Percentiles rank a stretch among this genome's conserved stretches.
Conservation (phyloP, 1,140 invertebrate species). For the Lineus longissimus region DNA sequence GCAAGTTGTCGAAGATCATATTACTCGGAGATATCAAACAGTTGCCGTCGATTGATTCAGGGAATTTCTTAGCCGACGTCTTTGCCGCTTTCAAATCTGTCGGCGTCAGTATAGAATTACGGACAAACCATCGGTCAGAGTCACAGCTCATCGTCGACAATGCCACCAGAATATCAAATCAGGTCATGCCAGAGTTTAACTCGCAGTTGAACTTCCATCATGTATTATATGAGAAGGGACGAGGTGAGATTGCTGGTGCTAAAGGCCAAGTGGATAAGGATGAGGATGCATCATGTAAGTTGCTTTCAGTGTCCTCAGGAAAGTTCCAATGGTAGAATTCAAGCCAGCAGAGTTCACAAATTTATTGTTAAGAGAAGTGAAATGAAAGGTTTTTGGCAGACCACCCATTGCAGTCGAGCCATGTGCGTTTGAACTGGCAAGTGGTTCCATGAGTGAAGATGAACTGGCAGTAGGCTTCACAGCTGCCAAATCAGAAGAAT, state of each 20-base stretch:
- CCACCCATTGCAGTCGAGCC: no score
- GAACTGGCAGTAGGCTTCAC: no score
- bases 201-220: constrained; percentile 26
- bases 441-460: no score
- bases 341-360: not conserved
- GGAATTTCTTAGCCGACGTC: constrained; percentile 43
- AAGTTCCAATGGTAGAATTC: not conserved
- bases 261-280: constrained; percentile 10
- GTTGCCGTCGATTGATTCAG: constrained; percentile 46
- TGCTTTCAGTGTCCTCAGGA: no score
- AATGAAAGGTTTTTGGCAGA: no score
- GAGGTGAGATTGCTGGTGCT: not conserved
- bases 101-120: constrained; percentile 32
- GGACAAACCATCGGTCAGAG: constrained; percentile 43
- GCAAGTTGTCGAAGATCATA: constrained; percentile 33
- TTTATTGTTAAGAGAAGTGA: not conserved
- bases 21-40: constrained; percentile 45
- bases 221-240: not conserved
- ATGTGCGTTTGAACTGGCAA: no score
- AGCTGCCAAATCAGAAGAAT: no score
- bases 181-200: constrained; percentile 29
- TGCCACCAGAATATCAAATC: constrained; percentile 34
- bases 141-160: constrained; percentile 44
- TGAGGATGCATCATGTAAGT: constrained; percentile 14
- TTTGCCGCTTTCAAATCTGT: constrained; percentile 16